phyloP scores from a whole-genome alignment of 2,113 vertebrate species.

The Stigmatopora argus region DNA sequence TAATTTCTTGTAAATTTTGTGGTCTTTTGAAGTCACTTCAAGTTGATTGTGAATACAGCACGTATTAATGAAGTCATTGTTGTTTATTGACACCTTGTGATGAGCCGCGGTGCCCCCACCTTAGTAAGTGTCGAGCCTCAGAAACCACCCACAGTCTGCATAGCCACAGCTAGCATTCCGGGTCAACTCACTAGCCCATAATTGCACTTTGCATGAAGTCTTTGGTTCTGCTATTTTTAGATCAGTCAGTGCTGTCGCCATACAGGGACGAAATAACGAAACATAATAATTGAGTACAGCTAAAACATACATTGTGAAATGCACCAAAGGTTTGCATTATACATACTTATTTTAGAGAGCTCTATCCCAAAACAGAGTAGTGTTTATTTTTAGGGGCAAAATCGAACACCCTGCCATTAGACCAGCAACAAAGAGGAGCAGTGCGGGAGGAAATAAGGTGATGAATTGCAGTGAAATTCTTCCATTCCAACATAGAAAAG shows the following conservation, averaged over 20 bases:
- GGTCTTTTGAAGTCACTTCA: too few relatives aligned
- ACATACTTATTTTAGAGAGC: conserved; percentile 54
- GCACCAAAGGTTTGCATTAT: conserved; percentile 43
- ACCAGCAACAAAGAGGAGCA: conserved; percentile 20
- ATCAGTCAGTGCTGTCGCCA: conserved; percentile 57
- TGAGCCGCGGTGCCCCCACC: conserved; percentile 34
- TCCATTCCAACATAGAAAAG: conserved; percentile 40
- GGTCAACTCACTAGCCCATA: conserved; percentile 64
- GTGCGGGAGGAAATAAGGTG: conserved; percentile 26
- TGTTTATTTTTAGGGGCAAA: conserved; percentile 56
- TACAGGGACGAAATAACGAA: conserved; percentile 65
- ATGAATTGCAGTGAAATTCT: conserved; percentile 46
- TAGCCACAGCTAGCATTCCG: conserved; percentile 47
- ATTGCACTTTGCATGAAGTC: conserved; percentile 64
- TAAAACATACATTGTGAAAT: conserved; percentile 69
- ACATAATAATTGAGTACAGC: conserved; percentile 65
- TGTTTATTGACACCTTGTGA: conserved; percentile 47
- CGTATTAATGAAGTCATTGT: conserved; percentile 8
- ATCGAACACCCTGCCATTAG: conserved; percentile 58
- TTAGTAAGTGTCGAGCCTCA: conserved; percentile 50
- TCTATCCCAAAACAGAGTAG: conserved; percentile 39
- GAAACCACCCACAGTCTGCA: conserved; percentile 60
- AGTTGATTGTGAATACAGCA: too few relatives aligned
- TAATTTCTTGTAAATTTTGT: too few relatives aligned
- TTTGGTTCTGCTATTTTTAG: conserved; percentile 66